phyloP scores from a whole-genome alignment of 2,797 vertebrate species.

The Halcyon smyrnensis region DNA sequence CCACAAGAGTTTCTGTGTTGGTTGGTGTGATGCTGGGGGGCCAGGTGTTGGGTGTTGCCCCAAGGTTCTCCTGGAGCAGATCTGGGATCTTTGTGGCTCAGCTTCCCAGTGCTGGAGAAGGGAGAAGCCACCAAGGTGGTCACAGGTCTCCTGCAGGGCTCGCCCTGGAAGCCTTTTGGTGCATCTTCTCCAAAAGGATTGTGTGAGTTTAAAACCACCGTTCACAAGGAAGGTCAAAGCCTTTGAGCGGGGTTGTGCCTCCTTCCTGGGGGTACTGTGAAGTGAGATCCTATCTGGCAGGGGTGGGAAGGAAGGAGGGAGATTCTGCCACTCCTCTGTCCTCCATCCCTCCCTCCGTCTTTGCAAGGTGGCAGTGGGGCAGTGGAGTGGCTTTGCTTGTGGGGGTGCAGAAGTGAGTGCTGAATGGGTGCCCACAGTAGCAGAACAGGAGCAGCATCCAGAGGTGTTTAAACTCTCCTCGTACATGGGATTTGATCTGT shows the following conservation, averaged over 20 bases:
- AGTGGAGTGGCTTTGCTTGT: neutral
- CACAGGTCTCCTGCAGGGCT: neutral
- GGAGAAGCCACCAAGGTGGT: neutral
- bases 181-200: neutral
- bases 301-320: neutral
- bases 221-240: neutral
- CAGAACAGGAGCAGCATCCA: neutral
- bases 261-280: neutral
- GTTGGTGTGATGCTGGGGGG: accelerated
- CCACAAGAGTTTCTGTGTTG: accelerated
- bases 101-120: neutral
- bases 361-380: accelerated
- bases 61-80: neutral
- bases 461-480: neutral
- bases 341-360: neutral
- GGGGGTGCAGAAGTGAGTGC: accelerated
- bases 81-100: accelerated
- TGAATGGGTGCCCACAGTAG: accelerated
- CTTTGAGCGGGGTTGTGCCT: neutral
- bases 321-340: neutral
- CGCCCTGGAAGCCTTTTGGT: accelerated
- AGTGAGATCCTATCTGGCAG: accelerated
- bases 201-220: accelerated
- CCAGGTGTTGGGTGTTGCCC: accelerated
- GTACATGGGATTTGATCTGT: accelerated